Percentiles rank a stretch among this genome's conserved stretches.
Conservation (phyloP, 2,113 vertebrate species). For the Sylvia atricapilla region DNA sequence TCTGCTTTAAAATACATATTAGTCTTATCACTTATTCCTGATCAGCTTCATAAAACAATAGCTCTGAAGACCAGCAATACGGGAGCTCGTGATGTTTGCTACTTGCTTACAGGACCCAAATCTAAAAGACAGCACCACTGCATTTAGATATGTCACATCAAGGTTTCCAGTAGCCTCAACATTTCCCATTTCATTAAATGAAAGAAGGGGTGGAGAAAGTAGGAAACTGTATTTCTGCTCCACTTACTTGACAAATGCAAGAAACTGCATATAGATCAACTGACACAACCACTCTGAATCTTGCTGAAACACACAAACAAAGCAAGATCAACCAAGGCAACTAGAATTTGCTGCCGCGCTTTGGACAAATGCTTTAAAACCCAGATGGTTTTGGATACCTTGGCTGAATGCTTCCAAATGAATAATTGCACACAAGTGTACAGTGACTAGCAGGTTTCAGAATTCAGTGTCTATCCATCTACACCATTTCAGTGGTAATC, state of each 20-base stretch:
- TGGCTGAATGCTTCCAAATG: background rate
- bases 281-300: slow-evolving; percentile 14
- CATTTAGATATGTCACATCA: slow-evolving; percentile 16
- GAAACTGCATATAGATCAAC: background rate
- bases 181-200: slow-evolving; percentile 27
- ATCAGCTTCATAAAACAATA: background rate
- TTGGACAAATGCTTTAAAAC: background rate
- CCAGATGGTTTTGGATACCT: background rate
- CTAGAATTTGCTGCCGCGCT: background rate
- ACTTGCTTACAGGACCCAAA: background rate
- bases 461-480: background rate
- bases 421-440: background rate
- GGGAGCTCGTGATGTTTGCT: background rate
- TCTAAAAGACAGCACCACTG: background rate
- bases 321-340: background rate
- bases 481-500: background rate
- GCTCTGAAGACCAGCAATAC: background rate
- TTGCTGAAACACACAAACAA: slow-evolving; percentile 5
- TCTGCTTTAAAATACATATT: background rate
- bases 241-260: slow-evolving; percentile 16
- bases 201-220: background rate
- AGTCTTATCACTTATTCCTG: background rate
- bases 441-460: background rate
- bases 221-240: background rate
- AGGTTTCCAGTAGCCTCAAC: slow-evolving; percentile 34